Conservation (phyloP, 2,888 invertebrate genomes). For the Heliconius cydno region DNA sequence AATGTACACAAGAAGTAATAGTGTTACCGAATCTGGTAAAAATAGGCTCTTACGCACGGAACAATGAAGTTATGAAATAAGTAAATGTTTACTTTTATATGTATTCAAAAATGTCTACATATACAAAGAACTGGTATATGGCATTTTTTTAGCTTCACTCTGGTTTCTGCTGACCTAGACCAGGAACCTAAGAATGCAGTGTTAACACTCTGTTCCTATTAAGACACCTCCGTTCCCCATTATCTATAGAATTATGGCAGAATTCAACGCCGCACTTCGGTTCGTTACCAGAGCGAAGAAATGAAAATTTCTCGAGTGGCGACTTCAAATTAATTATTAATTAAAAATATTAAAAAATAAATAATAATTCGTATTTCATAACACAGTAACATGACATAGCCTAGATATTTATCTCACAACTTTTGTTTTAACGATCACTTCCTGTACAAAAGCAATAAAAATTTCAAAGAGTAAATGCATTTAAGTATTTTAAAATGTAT, state of each 20-base stretch:
- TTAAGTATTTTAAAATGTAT: slow-evolving; percentile 50
- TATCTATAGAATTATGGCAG: too few relatives aligned
- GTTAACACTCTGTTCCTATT: too few relatives aligned
- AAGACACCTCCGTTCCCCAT: too few relatives aligned
- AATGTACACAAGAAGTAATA: not conserved
- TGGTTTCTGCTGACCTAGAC: too few relatives aligned
- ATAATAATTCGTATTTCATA: slow-evolving; percentile 1
- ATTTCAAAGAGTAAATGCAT: not conserved
- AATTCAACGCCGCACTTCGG: too few relatives aligned
- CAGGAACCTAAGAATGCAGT: too few relatives aligned
- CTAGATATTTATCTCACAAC: not conserved
- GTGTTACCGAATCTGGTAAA: not conserved
- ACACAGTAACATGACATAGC: not conserved
- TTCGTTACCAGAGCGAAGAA: too few relatives aligned
- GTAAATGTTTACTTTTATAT: too few relatives aligned
- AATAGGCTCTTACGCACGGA: not conserved
- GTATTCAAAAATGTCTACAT: not conserved
- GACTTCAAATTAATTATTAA: not conserved
- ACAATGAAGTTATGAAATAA: not conserved
- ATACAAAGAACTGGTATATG: not conserved
- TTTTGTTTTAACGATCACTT: not conserved
- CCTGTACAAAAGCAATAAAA: slow-evolving; percentile 14
- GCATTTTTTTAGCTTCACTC: too few relatives aligned
- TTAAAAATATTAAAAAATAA: too few relatives aligned
- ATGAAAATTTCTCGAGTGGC: too few relatives aligned